These are phyloP conservation scores for Jacana jacana DNA, from an alignment of 2,113 vertebrate species.

Conservation along the genomic window DNA sequence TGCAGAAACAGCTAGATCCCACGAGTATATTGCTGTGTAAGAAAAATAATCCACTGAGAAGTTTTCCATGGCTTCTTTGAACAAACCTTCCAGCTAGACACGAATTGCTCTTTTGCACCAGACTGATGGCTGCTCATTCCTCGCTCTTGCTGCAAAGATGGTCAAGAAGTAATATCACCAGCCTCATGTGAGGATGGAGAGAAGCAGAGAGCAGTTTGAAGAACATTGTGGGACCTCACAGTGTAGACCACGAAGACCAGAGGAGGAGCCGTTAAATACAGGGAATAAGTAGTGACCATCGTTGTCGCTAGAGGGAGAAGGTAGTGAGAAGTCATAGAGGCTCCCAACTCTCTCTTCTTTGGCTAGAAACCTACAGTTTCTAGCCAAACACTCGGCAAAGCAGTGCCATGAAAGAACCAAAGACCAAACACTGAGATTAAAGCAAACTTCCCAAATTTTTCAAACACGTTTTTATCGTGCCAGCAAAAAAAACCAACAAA, in stretches of 20 bases:
- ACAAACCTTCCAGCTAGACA: background rate
- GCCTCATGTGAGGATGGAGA: background rate
- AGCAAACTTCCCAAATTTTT: background rate
- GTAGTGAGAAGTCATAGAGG: background rate
- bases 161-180: background rate
- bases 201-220: background rate
- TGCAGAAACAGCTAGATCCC: constrained; percentile 1
- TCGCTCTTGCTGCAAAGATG: background rate
- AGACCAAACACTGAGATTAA: background rate
- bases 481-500: background rate
- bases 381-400: background rate
- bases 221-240: background rate
- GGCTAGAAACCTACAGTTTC: background rate
- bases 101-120: background rate
- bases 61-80: background rate
- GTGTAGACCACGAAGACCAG: background rate
- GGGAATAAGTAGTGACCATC: fast-evolving
- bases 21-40: background rate
- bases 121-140: background rate
- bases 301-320: fast-evolving
- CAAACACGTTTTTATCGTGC: background rate
- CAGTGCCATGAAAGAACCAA: background rate
- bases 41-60: constrained; percentile 17
- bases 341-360: background rate
- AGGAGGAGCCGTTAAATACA: background rate